Evolutionary conservation across 92 coral and sea anemone genomes (phyloP).

Genomic region (Pocillopora grandis): DNA sequence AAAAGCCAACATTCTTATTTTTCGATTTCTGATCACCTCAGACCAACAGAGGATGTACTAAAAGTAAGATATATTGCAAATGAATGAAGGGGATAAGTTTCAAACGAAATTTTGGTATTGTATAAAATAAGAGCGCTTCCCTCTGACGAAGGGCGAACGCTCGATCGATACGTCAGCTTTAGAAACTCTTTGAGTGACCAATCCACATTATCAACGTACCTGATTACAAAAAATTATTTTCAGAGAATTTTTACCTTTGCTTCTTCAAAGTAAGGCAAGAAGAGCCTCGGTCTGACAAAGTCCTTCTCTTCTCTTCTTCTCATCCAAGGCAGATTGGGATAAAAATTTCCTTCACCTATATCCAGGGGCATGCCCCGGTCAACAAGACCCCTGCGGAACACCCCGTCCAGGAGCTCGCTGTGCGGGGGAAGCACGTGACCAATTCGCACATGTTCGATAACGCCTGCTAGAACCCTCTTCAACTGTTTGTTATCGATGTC

Average conservation of each 20-base stretch:
- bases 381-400: conserved; percentile 79
- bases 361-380: conserved; percentile 95
- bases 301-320: conserved; percentile 79
- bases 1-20: too few relatives aligned
- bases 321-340: conserved; percentile 95
- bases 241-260: conserved; percentile 67
- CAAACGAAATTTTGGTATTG: too few relatives aligned
- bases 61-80: too few relatives aligned
- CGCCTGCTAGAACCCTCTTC: conserved; percentile 77
- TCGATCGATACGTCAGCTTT: too few relatives aligned
- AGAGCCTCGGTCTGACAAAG: conserved; percentile 89
- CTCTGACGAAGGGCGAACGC: too few relatives aligned
- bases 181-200: too few relatives aligned
- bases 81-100: too few relatives aligned
- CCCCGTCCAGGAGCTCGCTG: conserved; percentile 74
- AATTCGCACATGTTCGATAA: conserved; percentile 82
- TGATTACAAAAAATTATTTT: neutral
- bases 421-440: conserved; percentile 88
- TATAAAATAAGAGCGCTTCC: too few relatives aligned
- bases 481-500: conserved; percentile 79
- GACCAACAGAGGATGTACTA: too few relatives aligned
- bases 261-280: conserved; percentile 86
- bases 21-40: too few relatives aligned
- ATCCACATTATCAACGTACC: too few relatives aligned
- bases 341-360: conserved; percentile 91